phyloP scores from a whole-genome alignment of 2,888 invertebrate species.

The Muschampia plurimacula region DNA sequence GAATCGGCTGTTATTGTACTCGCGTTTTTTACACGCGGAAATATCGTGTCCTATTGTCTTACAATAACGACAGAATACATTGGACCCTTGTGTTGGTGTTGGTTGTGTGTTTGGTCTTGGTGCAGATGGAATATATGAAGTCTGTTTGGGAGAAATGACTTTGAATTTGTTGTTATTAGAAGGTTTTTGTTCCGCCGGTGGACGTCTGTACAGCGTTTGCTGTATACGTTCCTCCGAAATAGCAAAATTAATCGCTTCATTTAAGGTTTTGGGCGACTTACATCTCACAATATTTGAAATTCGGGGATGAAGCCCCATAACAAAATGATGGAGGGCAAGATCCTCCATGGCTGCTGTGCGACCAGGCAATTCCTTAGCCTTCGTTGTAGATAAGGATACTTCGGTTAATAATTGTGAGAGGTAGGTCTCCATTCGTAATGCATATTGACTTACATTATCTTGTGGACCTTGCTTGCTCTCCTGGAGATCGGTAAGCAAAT shows the following conservation, averaged over 20 bases:
- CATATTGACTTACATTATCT: slow-evolving; percentile 40
- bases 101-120: no score
- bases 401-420: slow-evolving; percentile 39
- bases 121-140: no score
- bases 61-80: no score
- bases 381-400: slow-evolving; percentile 20
- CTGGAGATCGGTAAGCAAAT: slow-evolving; percentile 41
- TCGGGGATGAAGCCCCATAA: slow-evolving; percentile 38
- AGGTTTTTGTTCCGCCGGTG: no score
- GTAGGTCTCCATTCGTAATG: slow-evolving; percentile 32
- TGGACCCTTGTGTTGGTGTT: no score
- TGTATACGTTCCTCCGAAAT: slow-evolving; percentile 41
- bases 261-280: slow-evolving; percentile 35
- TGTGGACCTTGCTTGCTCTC: slow-evolving; percentile 35
- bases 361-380: slow-evolving; percentile 39
- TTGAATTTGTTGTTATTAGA: no score
- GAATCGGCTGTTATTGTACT: no score
- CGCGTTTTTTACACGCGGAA: no score
- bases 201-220: slow-evolving; percentile 4
- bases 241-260: slow-evolving; percentile 41
- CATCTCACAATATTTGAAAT: slow-evolving; percentile 40
- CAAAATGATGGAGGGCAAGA: slow-evolving; percentile 43
- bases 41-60: no score
- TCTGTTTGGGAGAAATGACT: no score
- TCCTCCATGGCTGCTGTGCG: slow-evolving; percentile 46